phyloP scores from a whole-genome alignment of 2,113 vertebrate species.

The Chunga burmeisteri region DNA sequence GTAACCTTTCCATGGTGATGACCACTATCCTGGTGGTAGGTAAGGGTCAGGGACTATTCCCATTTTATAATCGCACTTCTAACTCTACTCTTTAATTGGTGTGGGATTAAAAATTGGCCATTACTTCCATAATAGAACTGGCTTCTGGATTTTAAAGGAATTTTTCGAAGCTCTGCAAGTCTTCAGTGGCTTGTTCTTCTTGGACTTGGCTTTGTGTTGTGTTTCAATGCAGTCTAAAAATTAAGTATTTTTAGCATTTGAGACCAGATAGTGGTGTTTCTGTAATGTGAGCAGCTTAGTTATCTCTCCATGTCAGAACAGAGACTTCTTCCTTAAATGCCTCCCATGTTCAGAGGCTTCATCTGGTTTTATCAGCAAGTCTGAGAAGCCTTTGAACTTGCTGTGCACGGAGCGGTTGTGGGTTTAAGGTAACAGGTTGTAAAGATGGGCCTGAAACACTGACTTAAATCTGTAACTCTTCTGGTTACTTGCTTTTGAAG shows the following conservation, averaged over 20 bases:
- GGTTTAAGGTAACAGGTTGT: neutral
- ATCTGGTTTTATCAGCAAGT: neutral
- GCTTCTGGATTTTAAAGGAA: neutral
- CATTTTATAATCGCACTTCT: neutral
- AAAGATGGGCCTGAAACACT: neutral
- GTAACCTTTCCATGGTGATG: slow-evolving; percentile 78
- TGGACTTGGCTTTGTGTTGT: neutral
- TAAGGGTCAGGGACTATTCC: slow-evolving; percentile 69
- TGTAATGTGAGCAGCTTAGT: neutral
- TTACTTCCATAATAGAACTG: neutral
- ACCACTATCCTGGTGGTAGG: slow-evolving; percentile 70
- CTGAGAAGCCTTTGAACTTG: neutral
- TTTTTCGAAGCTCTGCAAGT: slow-evolving; percentile 6
- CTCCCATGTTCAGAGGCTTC: neutral
- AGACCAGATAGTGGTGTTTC: slow-evolving; percentile 5
- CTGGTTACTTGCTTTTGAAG: neutral
- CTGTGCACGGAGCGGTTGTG: neutral
- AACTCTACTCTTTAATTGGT: slow-evolving; percentile 15
- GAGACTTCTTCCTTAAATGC: neutral
- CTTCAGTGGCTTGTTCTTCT: slow-evolving; percentile 14
- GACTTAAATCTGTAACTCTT: neutral
- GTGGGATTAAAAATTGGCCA: neutral
- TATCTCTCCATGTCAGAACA: neutral
- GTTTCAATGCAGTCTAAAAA: neutral
- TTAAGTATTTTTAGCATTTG: neutral